phyloP scores from a whole-genome alignment of 2,113 vertebrate species.

The Leucosticte australis region DNA sequence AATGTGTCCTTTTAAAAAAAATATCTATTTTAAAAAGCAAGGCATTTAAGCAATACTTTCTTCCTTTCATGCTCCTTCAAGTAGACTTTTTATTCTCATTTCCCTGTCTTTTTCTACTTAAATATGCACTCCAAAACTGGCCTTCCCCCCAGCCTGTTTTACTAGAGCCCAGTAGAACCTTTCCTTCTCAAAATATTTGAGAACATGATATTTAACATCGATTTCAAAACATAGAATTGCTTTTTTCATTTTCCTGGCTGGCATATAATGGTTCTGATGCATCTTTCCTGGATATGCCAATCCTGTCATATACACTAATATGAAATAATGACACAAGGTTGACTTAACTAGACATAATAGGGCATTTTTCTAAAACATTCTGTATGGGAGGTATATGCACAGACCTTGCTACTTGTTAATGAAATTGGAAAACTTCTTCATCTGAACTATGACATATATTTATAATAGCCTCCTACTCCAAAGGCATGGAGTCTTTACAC shows the following conservation, averaged over 20 bases:
- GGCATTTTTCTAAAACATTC: slow-evolving; percentile 23
- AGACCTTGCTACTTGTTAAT: slow-evolving; percentile 49
- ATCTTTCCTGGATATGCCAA: slow-evolving; percentile 32
- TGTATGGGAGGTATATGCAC: not conserved
- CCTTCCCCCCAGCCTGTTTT: accelerated
- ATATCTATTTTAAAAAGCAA: not conserved
- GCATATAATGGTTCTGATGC: not conserved
- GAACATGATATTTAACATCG: not conserved
- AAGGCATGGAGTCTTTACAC: not conserved
- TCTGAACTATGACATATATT: not conserved
- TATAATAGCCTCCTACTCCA: not conserved
- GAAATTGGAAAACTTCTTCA: slow-evolving; percentile 23
- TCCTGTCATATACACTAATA: slow-evolving; percentile 48
- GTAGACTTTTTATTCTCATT: not conserved
- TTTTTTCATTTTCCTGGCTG: slow-evolving; percentile 3
- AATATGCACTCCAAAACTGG: not conserved
- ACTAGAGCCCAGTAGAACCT: not conserved
- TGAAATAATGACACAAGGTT: slow-evolving; percentile 54
- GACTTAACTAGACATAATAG: slow-evolving; percentile 64
- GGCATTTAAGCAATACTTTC: not conserved
- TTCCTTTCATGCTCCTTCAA: not conserved
- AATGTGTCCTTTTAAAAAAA: accelerated
- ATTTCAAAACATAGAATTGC: not conserved
- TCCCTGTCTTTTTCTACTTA: not conserved
- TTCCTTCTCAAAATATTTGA: not conserved